A percentile compares a stretch with the other conserved stretches of the same genome.
Evolutionary conservation across 2,113 vertebrate genomes (phyloP).

Genomic region (Tor tambroides): DNA sequence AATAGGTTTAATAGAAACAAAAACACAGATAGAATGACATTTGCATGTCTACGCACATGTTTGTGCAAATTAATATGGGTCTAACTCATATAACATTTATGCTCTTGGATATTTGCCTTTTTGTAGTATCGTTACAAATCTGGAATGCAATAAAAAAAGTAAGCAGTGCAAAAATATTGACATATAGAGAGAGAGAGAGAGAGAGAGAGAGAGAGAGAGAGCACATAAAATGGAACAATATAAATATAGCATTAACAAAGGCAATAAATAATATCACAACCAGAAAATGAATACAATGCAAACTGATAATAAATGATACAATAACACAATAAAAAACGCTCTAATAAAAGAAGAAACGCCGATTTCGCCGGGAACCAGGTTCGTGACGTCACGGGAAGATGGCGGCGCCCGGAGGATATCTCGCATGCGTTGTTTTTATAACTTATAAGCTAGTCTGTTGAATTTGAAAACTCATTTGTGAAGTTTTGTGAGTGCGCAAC

Average conservation of each 20-base stretch:
- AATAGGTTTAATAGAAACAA: not conserved
- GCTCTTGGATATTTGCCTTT: not conserved
- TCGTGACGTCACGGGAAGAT: conserved; percentile 2
- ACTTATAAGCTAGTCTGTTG: not conserved
- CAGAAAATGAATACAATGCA: no score
- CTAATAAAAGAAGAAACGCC: not conserved
- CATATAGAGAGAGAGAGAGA: no score
- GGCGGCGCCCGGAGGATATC: not conserved
- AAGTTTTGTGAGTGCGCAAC: not conserved
- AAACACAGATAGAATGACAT: not conserved
- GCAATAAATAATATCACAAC: not conserved
- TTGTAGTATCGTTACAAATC: not conserved
- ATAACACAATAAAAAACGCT: not conserved
- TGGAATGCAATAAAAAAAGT: not conserved
- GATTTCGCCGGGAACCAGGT: no score
- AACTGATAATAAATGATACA: not conserved
- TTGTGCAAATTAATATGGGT: not conserved
- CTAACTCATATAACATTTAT: not conserved
- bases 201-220: no score
- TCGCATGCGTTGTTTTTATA: no score
- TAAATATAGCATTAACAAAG: not conserved
- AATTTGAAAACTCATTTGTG: not conserved
- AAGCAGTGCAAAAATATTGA: no score
- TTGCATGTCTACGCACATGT: not conserved
- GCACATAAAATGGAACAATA: not conserved